Evolutionary conservation across 1,140 invertebrate genomes (phyloP), one percentile per base, ranked within the genome.

Genomic region (Aphis gossypii): DNA sequence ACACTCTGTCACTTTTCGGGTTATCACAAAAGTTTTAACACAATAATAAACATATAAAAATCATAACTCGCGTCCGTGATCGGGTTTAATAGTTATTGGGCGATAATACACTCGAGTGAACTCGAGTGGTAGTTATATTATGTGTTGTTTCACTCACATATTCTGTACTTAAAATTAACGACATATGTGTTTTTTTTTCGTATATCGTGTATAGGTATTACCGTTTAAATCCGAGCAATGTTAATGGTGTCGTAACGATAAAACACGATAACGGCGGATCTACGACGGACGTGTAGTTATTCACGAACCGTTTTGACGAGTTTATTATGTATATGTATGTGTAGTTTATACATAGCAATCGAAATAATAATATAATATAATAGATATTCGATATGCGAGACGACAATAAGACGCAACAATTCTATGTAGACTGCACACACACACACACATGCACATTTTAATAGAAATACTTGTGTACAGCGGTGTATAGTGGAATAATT

Each of bases 281-380:
- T 18, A n/a, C 30, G 60, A 76, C 60, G 60, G 60, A n/a, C 60
- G 60, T n/a, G 30, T 76, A 76, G 60, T 76, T 76, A 76, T 76
- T 76, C 60, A 76, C 60, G n/a, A 76, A 76, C 60, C 60, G 60
- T 76, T 76, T 76, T 76, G 60, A 76, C 60, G 60, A 76, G 30
- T 76, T 35, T n/a, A 76, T 68, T n/a, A 68, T 68, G n/a, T 18
- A 14, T 68, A n/a, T 60, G 25, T 25, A 60, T 60, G 8, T 60
- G 30, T 60, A 56, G 14, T 51, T 51, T 76, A 76, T 18, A 76
- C 30, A n/a, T 76, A 14, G 30, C 30, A 76, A 76, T 76, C 60
- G 60, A 76, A 76, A 76, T 76, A 76, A 76, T 76, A 76, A 76
- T 76, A n/a, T 76, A 76, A 76, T n/a, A 76, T 76, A n/a, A 76